Base-by-base conservation (phyloP, 2,113 vertebrate species). In the Noctilio leporinus region DNA sequence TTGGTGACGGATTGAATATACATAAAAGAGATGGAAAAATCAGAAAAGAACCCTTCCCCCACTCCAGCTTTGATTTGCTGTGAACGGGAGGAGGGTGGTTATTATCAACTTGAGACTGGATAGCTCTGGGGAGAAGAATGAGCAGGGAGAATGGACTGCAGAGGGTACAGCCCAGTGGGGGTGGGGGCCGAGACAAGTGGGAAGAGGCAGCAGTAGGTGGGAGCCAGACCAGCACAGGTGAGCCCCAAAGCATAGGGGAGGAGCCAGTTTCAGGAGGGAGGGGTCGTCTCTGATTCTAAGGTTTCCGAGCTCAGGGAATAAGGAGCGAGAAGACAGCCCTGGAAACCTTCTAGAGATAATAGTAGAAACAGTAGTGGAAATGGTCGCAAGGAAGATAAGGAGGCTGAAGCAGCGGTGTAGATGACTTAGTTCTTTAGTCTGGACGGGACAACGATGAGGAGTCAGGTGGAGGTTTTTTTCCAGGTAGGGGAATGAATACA, bases 391-490 rank as follows among this genome's bases (percentile, higher is more conserved):
- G 40, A 10, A n/a, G 16, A 4, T n/a, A 67, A 75, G 35, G 43
- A 65, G 69, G 53, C 53, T 15, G 49, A 69, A 86, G 22, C 35
- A 88, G 8, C 22, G 5, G 0, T 40, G 26, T 3, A 55, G 86
- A 45, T 24, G 17, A 69, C 8, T 62, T 10, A 4, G 4, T 76
- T 94, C 64, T 62, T 17, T 33, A 38, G 57, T 75, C 69, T 19
- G 28, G 65, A 80, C 28, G 1, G 14, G 49, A 59, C 24, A 26
- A 17, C n/a, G n/a, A n/a, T n/a, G n/a, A 85, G 69, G 17, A 26
- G 3, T 83, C 65, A 75, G 43, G 43, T n/a, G 33, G 57, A 86
- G 43, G 38, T 19, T 70, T 88, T 88, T 89, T 93, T 38, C 20
- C 40, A 84, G 83, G 35, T 26, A 67, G 64, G 64, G 12, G 35